Evolutionary conservation across 2,888 invertebrate species (phyloP).

Genomic region (Geophilus truncorum): DNA sequence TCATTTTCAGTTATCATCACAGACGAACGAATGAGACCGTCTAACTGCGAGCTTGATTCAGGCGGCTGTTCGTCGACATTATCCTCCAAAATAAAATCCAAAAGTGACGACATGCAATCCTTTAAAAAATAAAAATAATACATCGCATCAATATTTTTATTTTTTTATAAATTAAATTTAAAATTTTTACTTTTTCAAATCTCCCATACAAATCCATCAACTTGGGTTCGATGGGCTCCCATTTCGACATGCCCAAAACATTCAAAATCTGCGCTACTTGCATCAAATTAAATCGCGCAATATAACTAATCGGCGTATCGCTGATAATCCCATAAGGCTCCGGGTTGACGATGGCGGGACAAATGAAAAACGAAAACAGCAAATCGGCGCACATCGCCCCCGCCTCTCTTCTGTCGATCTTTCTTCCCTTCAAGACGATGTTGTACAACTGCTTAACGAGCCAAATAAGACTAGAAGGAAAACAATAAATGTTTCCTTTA

Average conservation of each 20-base stretch:
- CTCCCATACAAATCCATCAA: slow-evolving; percentile 69
- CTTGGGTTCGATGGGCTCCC: slow-evolving; percentile 70
- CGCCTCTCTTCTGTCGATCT: slow-evolving; percentile 53
- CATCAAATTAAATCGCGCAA: slow-evolving; percentile 76
- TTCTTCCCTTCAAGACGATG: slow-evolving; percentile 59
- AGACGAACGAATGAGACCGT: slow-evolving; percentile 60
- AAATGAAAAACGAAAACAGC: slow-evolving; percentile 87
- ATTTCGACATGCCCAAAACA: slow-evolving; percentile 77
- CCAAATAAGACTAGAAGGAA: slow-evolving; percentile 86
- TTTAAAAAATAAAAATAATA: slow-evolving; percentile 41
- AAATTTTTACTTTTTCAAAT: slow-evolving; percentile 61
- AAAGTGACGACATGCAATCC: slow-evolving; percentile 68
- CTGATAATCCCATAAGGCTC: slow-evolving; percentile 86
- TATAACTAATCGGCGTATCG: slow-evolving; percentile 84
- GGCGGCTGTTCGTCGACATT: slow-evolving; percentile 44
- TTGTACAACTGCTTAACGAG: slow-evolving; percentile 78
- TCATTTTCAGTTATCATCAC: slow-evolving; percentile 65
- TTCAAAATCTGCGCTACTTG: slow-evolving; percentile 91
- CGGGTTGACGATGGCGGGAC: slow-evolving; percentile 93
- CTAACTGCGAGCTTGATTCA: slow-evolving; percentile 52
- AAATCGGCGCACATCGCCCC: slow-evolving; percentile 80
- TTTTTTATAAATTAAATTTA: too few relatives aligned
- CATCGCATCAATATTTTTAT: too few relatives aligned
- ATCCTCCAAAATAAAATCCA: slow-evolving; percentile 64
- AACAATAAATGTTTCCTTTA: slow-evolving; percentile 77